Evolutionary conservation across 2,888 invertebrate species (phyloP), one percentile per base, ranked within the genome.

Genomic region (Tanypteryx hageni): DNA sequence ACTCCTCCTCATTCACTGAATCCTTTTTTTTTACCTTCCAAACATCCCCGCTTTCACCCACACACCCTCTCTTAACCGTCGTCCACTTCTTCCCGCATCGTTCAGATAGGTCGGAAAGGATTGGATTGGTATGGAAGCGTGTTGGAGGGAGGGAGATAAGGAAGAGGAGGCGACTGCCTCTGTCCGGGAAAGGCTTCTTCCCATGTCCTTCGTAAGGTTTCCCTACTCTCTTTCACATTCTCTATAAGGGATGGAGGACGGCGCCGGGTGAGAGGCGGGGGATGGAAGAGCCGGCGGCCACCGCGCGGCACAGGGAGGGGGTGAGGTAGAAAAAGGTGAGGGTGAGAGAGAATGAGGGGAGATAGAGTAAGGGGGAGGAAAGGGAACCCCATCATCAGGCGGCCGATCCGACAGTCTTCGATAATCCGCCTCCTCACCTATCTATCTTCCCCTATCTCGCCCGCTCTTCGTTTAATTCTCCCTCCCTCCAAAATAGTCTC

Each of bases 111-210:
- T n/a, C n/a, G n/a, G n/a, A 56, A 18, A 10, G 31, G 10, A 18
- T 7, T n/a, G 83, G 27, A 7, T n/a, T 18, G 83, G 83, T n/a
- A 31, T 56, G 83, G 57, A 83, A 83, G 27, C 31, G 18, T 61
- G 16, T 14, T 59, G 22, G 27, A 16, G 61, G 61, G 18, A 18
- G 58, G 14, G 22, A 27, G 27, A 14, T 1, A 27, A 22, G 10
- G 61, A 13, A 27, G 31, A 44, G 18, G 44, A 22, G n/a, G n/a
- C 31, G 27, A 76, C 76, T 0, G 76, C 27, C 27, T 76, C 22
- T 27, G 89, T 68, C 89, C 68, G 44, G 44, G 31, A n/a, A 89
- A 27, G 89, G 89, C 89, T 89, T 89, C 89, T 13, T 64, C 89
- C 89, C 58, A 44, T 64, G 4, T 64, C 61, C 89, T 68, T 44